phyloP scores from a whole-genome alignment of 2,113 vertebrate species.

The Reinhardtius hippoglossoides region DNA sequence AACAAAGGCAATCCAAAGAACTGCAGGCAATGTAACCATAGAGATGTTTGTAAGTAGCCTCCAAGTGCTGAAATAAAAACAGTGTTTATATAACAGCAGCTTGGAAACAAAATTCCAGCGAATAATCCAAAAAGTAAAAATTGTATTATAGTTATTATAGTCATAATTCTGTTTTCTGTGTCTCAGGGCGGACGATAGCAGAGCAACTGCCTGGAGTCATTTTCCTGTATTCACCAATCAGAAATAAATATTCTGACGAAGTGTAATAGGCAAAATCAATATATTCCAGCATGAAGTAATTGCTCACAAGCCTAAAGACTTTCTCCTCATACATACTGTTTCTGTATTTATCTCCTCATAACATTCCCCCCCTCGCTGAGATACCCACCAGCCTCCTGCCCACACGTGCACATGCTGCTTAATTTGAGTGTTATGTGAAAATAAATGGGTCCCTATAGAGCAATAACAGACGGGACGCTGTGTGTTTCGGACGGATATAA shows the following conservation, averaged over 20 bases:
- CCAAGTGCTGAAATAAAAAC: not conserved
- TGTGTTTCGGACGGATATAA: conserved; percentile 16
- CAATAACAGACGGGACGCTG: conserved; percentile 20
- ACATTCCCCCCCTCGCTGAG: not conserved
- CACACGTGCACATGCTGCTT: conserved; percentile 24
- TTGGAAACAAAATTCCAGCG: too few species aligned
- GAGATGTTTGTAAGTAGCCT: not conserved
- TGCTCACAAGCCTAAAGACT: not conserved
- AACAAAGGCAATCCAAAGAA: too few species aligned
- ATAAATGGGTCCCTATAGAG: conserved; percentile 42
- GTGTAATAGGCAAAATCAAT: not conserved
- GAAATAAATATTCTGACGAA: conserved; percentile 16
- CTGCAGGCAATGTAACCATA: too few species aligned
- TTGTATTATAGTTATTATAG: too few species aligned
- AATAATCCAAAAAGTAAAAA: too few species aligned
- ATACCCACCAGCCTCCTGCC: not conserved
- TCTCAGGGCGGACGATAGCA: not conserved
- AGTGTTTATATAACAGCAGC: not conserved
- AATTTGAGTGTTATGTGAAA: conserved; percentile 39
- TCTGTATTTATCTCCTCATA: not conserved
- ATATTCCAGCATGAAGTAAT: not conserved
- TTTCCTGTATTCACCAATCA: conserved; percentile 3
- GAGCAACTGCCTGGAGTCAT: not conserved
- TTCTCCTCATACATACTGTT: not conserved
- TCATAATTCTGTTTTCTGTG: too few species aligned